These are phyloP conservation scores for Montipora foliosa DNA, from an alignment of 64 coral and sea anemone genomes.

Conservation along the genomic window DNA sequence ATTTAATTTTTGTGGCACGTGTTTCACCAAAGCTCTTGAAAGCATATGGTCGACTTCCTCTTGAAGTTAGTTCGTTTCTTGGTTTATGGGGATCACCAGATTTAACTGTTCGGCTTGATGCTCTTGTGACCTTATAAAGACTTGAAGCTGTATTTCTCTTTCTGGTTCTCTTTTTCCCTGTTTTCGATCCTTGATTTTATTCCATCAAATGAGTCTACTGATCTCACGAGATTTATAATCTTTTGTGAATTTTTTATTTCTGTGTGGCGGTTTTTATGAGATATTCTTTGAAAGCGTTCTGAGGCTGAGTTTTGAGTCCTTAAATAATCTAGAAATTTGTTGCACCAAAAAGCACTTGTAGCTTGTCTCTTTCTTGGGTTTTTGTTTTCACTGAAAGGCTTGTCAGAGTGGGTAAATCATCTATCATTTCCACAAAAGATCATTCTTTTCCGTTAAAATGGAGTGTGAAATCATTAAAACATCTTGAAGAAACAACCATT, in stretches of 20 bases:
- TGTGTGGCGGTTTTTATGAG: neutral
- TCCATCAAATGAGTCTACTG: too few species aligned
- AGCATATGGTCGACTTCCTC: neutral
- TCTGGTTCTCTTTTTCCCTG: too few species aligned
- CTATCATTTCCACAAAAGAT: constrained; percentile 20
- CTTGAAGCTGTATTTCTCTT: too few species aligned
- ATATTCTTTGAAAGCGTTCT: neutral
- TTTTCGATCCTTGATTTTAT: too few species aligned
- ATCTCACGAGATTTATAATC: neutral
- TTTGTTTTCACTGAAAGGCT: constrained; percentile 10
- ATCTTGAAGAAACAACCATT: neutral
- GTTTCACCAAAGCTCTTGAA: neutral
- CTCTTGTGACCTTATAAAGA: too few species aligned
- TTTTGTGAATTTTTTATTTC: neutral
- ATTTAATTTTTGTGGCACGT: neutral
- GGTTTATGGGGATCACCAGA: too few species aligned
- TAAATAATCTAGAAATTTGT: neutral
- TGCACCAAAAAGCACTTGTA: neutral
- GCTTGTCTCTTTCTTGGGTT: neutral
- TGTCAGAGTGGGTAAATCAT: constrained; percentile 6
- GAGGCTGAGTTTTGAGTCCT: neutral
- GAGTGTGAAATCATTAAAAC: constrained; percentile 15
- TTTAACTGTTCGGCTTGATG: too few species aligned
- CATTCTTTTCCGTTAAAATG: constrained; percentile 27
- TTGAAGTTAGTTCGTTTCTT: neutral